Evolutionary conservation across 2,797 vertebrate genomes (phyloP), one percentile per base, ranked within the genome.

Genomic region (Gallinago nigripennis): DNA sequence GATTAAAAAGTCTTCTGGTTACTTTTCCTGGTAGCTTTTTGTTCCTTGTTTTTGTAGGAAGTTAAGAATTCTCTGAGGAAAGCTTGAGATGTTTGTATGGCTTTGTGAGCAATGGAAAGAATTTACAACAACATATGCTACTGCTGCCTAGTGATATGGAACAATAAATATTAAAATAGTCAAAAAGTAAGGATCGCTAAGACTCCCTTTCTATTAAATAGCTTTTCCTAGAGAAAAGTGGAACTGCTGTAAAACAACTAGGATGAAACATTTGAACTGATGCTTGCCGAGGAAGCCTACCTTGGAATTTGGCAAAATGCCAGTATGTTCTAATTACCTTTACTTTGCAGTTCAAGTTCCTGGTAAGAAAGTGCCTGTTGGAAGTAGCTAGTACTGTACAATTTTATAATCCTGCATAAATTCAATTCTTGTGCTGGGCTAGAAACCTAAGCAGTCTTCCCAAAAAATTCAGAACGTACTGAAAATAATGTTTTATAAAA

Each of bases 11-110:
- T 39, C 50, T 88, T 81, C 60, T 93, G 82, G 75, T 88, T 96
- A 87, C 79, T 90, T 92, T 90, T 95, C 87, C 93, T 76, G 86
- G 70, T 95, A 56, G 82, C 39, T 92, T 97, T 95, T 92, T 90
- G 70, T 94, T 90, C 53, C 75, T 93, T 96, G 95, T 94, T 97
- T 97, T 97, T 95, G 54, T 92, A 95, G 97, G 94, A 96, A 96
- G 91, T 80, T 54, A 50, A 57, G 69, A 93, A 95, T 88, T 94
- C 90, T 94, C 90, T 27, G 64, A 96, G 94, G 89, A 95, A 96
- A 94, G 81, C 71, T 68, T 57, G 15, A 93, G 83, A 92, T 94
- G 75, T 94, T 96, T 96, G 78, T 83, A 68, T 91, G 90, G 63
- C 90, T 91, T 87, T 81, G 70, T 96, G 92, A 96, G 84, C 63